Conservation (phyloP, 2,113 vertebrate species). For the Aix galericulata region DNA sequence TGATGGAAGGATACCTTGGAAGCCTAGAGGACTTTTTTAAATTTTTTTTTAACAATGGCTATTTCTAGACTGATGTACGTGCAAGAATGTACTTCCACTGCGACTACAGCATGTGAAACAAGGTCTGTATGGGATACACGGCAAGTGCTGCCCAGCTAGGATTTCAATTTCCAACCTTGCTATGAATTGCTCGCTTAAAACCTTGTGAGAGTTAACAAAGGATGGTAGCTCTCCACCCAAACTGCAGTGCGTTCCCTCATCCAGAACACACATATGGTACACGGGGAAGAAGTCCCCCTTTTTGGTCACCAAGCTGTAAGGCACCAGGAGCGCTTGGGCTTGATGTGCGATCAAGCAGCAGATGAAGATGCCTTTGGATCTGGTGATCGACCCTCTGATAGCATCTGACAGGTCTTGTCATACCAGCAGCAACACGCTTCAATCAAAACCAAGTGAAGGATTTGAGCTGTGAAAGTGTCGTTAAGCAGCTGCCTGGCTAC, state of each 20-base stretch:
- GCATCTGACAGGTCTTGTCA: conserved; percentile 44
- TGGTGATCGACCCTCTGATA: conserved; percentile 39
- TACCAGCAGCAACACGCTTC: background rate
- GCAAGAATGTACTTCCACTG: background rate
- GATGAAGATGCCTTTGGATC: background rate
- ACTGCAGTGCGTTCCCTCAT: background rate
- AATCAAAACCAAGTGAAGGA: background rate
- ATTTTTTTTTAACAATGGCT: background rate
- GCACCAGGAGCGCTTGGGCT: conserved; percentile 35
- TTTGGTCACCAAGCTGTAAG: background rate
- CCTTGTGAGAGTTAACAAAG: conserved; percentile 21
- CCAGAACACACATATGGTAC: background rate
- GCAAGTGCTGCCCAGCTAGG: background rate
- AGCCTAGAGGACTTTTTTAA: background rate
- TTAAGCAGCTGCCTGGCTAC: conserved; percentile 7
- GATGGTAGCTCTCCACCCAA: conserved; percentile 31
- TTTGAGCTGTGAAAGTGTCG: conserved; percentile 53
- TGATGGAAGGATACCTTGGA: background rate
- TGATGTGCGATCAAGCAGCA: conserved; percentile 35
- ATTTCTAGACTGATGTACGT: background rate
- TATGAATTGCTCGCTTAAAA: conserved; percentile 42
- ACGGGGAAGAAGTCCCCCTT: background rate
- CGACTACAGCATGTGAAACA: background rate
- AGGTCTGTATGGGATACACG: background rate
- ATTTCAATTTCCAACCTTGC: background rate